These are phyloP conservation scores for Bothrops jararaca DNA, from an alignment of 2,113 vertebrate genomes.

Conservation along the genomic window DNA sequence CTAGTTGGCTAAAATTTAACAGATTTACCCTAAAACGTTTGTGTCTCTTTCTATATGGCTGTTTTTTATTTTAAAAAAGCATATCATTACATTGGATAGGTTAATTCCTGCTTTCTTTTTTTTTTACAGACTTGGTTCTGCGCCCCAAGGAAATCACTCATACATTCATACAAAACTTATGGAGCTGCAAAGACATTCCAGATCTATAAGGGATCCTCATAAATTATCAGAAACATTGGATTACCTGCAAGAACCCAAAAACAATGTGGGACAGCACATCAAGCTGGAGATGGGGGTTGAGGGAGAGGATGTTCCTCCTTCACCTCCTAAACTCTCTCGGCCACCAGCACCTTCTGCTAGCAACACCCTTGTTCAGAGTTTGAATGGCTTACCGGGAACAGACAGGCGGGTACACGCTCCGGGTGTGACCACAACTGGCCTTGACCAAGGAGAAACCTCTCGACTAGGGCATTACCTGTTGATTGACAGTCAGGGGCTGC, in stretches of 20 bases:
- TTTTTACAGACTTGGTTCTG: background rate
- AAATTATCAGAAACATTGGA: background rate
- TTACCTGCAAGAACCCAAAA: background rate
- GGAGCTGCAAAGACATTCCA: constrained; percentile 29
- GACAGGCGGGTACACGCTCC: background rate
- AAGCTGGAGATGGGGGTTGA: background rate
- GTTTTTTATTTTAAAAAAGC: background rate
- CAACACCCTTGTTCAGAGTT: background rate
- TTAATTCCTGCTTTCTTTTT: background rate
- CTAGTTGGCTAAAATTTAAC: background rate
- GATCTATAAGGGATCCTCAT: background rate
- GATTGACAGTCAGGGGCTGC: constrained; percentile 64
- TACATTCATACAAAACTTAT: background rate
- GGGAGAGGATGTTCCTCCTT: background rate
- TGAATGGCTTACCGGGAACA: constrained; percentile 16
- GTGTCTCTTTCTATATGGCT: background rate
- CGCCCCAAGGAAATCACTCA: background rate
- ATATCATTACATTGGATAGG: background rate
- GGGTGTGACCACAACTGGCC: background rate
- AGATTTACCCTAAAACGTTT: background rate
- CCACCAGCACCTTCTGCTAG: background rate
- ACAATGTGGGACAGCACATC: background rate
- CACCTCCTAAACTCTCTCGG: constrained; percentile 23
- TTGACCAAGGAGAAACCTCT: constrained; percentile 31
- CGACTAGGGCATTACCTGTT: constrained; percentile 55